Base-by-base conservation (phyloP, 2,888 invertebrate species). In the Philopedon plagiatum region DNA sequence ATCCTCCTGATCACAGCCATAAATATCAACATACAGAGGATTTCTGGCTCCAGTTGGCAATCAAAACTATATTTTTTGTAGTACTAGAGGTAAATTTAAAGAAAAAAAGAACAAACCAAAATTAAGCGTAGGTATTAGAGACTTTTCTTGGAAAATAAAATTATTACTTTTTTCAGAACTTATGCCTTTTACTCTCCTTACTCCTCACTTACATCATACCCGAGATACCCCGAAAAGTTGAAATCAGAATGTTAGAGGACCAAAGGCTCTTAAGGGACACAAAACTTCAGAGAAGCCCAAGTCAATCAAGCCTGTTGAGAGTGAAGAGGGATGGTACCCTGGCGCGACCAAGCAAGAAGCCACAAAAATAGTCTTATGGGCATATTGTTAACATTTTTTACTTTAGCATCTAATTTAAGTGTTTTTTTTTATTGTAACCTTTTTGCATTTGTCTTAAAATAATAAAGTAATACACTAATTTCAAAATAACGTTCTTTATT, bases 1-100 rank as follows among this genome's bases (percentile, higher is more conserved):
- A 83, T 74, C 78, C 80, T 5, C 81, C 81, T 4, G 66, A 62
- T 18, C 76, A 80, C 67, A 74, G 73, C 2, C 5, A 80, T 1
- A 78, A 81, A 39, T 87, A 87, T 74, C 71, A 80, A 34, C 79
- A 86, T 41, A 87, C 86, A 1, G 79, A 83, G 44, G 82, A 85
- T 39, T 89, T 87, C 83, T 91, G 90, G 89, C 87, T 88, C 75
- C 83, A 90, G 29, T 80, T 90, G 74, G 87, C 88, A 0, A 86
- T 88, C 11, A 82, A 89, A 77, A 85, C 91, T 34, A 86, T 87
- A 1, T 90, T 90, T 81, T 88, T 91, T 23, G 85, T 90, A 54
- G 83, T 89, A 8, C 91, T 91, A 85, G 89, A 90, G 41, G 41
- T 41, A 41, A 41, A n/a, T n/a, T n/a, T n/a, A n/a, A n/a, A n/a